phyloP scores from a whole-genome alignment of 2,888 invertebrate genomes.

The Polydrusus cervinus region DNA sequence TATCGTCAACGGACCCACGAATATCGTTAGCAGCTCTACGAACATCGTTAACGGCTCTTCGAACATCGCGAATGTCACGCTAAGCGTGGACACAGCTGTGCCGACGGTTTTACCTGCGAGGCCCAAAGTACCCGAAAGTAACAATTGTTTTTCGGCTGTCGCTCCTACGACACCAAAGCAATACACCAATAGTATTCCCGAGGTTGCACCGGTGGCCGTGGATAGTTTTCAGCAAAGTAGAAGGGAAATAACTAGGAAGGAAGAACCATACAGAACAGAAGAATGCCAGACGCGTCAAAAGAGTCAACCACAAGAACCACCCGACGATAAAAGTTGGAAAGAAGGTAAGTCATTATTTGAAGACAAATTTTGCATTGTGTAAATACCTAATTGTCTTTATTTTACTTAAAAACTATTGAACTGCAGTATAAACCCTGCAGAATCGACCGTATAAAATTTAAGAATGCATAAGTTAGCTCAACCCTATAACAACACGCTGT shows the following conservation, averaged over 20 bases:
- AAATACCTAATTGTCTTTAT: no score
- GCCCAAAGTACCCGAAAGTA: constrained; percentile 58
- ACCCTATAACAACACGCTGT: no score
- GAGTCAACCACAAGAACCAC: constrained; percentile 44
- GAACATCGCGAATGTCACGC: constrained; percentile 58
- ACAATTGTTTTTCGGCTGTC: constrained; percentile 49
- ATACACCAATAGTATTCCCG: constrained; percentile 38
- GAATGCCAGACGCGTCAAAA: constrained; percentile 55
- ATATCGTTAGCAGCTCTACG: background rate
- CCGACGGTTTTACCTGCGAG: constrained; percentile 69
- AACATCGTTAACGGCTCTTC: constrained; percentile 58
- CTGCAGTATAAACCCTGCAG: background rate
- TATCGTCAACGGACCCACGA: background rate
- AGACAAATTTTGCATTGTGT: background rate
- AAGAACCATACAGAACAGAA: constrained; percentile 58
- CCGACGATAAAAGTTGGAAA: constrained; percentile 54
- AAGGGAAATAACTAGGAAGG: constrained; percentile 54
- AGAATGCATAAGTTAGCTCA: no score
- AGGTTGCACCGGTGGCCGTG: constrained; percentile 55
- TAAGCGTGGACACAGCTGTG: constrained; percentile 68
- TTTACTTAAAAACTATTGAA: no score
- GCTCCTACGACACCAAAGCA: constrained; percentile 55
- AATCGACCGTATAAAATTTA: background rate
- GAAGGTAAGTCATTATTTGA: constrained; percentile 39
- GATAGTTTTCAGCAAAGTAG: constrained; percentile 57